These are phyloP conservation scores for Microhierax caerulescens DNA, from an alignment of 2,797 vertebrate species.

Conservation along the genomic window DNA sequence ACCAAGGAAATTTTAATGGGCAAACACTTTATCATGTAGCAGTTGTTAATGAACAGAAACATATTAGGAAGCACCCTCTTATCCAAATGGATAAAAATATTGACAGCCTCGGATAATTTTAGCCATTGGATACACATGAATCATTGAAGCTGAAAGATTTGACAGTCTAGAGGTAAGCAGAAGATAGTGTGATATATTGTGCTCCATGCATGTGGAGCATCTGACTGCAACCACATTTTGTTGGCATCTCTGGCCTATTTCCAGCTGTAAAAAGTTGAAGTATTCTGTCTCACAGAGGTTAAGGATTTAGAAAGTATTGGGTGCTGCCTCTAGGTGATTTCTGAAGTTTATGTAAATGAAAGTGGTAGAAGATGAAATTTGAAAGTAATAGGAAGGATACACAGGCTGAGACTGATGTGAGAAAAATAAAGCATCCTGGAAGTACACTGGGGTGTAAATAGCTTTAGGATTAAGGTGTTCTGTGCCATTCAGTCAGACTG, in stretches of 20 bases:
- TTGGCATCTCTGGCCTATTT: background rate
- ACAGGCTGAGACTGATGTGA: fast-evolving
- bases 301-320: background rate
- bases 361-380: background rate
- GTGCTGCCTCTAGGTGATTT: background rate
- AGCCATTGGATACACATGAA: background rate
- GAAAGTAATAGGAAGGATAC: background rate
- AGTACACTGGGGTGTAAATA: background rate
- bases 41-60: background rate
- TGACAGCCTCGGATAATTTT: background rate
- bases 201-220: background rate
- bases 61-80: background rate
- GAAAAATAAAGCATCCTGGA: background rate
- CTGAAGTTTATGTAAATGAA: background rate
- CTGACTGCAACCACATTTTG: background rate
- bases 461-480: background rate
- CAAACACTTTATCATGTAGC: background rate
- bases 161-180: background rate
- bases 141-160: background rate
- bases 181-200: background rate
- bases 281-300: background rate
- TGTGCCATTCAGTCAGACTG: background rate
- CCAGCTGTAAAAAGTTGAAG: background rate
- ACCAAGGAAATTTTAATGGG: background rate
- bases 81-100: background rate